Evolutionary conservation across 2,113 vertebrate species (phyloP), one percentile per base, ranked within the genome.

Genomic region (Siphamia tubifer): DNA sequence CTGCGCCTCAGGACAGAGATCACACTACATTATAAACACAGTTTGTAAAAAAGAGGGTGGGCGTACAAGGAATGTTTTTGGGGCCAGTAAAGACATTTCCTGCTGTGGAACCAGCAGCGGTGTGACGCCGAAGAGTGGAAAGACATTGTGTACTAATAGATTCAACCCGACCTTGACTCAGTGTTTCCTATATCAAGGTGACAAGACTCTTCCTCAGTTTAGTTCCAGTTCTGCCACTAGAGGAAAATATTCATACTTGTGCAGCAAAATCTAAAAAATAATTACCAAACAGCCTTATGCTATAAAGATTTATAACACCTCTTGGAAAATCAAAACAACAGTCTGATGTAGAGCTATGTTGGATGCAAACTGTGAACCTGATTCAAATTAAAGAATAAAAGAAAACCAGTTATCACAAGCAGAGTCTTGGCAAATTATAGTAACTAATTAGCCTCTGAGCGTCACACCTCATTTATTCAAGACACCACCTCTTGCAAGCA

Each of bases 1-100:
- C 28, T 47, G 74, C 23, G 77, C 87, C 89, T 67, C 34, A 8
- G 75, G 89, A 68, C 79, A 91, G 69, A 73, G 79, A 87, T 90
- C 76, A 80, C 89, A 87, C 83, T 84, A 82, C 68, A 84, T 80
- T 86, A 87, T 88, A 77, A 85, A 76, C 67, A 36, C 52, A 57
- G 79, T 90, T 83, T 71, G 72, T 82, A 82, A 85, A 87, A 77
- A 12, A 19, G 21, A 55, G 42, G 47, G 74, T 40, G 1, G 42
- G 36, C 35, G 13, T 8, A 70, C 9, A 19, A 81, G 60, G 68
- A 78, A 74, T 61, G 75, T 68, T 87, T 30, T 73, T 44, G 40
- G 36, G 48, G 40, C 76, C 63, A 48, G 70, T 90, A 81, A 92
- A 91, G 74, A 32, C 13, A 51, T 47, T 80, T 81, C 87, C 90